Evolutionary conservation across 2,113 vertebrate species (phyloP), one percentile per base, ranked within the genome.

Genomic region (Paradoxurus hermaphroditus): DNA sequence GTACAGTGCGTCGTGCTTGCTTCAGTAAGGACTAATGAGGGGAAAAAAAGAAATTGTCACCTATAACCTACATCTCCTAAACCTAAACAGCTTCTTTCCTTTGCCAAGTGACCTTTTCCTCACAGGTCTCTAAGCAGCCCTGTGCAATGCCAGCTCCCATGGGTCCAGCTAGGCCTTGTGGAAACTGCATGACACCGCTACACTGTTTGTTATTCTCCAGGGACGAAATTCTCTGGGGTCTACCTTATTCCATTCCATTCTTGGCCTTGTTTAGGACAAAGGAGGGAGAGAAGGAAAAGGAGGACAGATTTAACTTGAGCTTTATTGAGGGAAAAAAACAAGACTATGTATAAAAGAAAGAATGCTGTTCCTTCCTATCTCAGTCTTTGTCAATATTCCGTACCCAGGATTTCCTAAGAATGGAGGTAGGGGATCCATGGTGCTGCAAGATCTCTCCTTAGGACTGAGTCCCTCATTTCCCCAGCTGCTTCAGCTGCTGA

Each of bases 191-290:
- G 13, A 14, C 5, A 19, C 19, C 27, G 13, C n/a, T n/a, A 9
- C 16, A 19, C 25, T 39, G 19, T 46, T 79, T 53, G 56, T 53
- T 89, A 78, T 65, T 95, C 97, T 93, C 93, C 86, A 94, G 83
- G 70, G 73, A 13, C 51, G 13, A 67, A 75, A 91, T 95, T 91
- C 91, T 78, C 96, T 75, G 16, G 36, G 19, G 65, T 65, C 44
- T n/a, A 29, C 15, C 36, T 91, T 46, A 46, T 92, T 83, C 49
- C 10, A 44, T 90, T 86, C 44, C 15, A 63, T 89, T 34, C 31
- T 25, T 90, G 18, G 53, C 12, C 36, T 68, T 86, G 12, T 27
- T 93, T 70, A 56, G 67, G 77, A 88, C 21, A 73, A 97, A 97
- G 31, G 18, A 56, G 25, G 31, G 46, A 89, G 21, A 96, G 27